Conservation (phyloP, 1,140 invertebrate genomes). For the Polyergus mexicanus region DNA sequence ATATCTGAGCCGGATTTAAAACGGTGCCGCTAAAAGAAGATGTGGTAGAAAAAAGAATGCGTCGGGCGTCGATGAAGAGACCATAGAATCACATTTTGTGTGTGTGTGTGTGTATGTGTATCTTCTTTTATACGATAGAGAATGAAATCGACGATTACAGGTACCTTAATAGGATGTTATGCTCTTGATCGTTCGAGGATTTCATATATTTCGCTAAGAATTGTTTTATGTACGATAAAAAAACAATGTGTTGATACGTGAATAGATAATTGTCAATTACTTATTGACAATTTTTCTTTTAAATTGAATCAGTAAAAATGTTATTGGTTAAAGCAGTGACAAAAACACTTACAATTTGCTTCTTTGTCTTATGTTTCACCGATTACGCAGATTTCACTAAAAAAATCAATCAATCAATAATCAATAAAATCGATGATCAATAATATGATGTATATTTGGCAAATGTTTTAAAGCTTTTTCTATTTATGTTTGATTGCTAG, state of each 20-base stretch:
- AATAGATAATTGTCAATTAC: too few relatives aligned
- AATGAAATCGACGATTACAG: not conserved
- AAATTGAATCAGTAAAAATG: too few relatives aligned
- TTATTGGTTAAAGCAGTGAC: too few relatives aligned
- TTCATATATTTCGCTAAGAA: not conserved
- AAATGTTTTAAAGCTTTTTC: too few relatives aligned
- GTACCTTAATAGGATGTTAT: not conserved
- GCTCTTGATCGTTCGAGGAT: not conserved
- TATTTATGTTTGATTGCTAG: too few relatives aligned
- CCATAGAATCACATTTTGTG: not conserved
- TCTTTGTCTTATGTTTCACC: too few relatives aligned
- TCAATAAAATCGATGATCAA: too few relatives aligned
- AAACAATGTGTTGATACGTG: not conserved
- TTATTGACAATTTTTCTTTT: too few relatives aligned
- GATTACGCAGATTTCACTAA: too few relatives aligned
- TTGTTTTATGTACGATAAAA: not conserved
- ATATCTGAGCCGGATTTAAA: conserved; percentile 62
- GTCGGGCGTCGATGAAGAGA: not conserved
- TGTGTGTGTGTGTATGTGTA: not conserved
- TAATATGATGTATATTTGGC: too few relatives aligned
- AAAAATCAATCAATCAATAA: too few relatives aligned
- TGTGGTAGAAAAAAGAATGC: not conserved
- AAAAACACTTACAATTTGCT: too few relatives aligned
- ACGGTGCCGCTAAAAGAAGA: conserved; percentile 51
- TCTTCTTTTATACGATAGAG: not conserved